Evolutionary conservation across 2,888 invertebrate species (phyloP).

Genomic region (Clusia tigrina): DNA sequence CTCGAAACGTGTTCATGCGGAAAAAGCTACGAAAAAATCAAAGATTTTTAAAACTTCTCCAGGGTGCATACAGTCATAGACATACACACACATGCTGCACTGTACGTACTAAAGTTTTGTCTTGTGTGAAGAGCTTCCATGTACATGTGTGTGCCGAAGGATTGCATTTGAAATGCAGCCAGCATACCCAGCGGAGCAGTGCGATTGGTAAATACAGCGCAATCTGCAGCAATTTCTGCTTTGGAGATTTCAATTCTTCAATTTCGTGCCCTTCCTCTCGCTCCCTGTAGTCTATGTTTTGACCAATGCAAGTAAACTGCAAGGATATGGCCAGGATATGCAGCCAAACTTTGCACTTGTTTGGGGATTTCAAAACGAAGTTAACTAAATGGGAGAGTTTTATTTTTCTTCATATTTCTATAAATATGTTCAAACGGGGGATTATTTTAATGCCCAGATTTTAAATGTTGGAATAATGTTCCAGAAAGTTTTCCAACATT

Average conservation of each 20-base stretch:
- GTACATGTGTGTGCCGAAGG: background rate
- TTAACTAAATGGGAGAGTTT: too few relatives aligned
- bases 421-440: too few relatives aligned
- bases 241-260: background rate
- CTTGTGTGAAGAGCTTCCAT: background rate
- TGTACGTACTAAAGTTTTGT: background rate
- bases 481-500: too few relatives aligned
- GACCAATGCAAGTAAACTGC: background rate
- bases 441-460: too few relatives aligned
- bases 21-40: conserved; percentile 8
- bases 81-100: background rate
- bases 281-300: background rate
- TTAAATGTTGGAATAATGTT: too few relatives aligned
- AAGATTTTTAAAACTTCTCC: conserved; percentile 4
- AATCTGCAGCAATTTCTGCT: conserved; percentile 7
- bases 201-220: conserved; percentile 11
- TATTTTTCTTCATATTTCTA: too few relatives aligned
- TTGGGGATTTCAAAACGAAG: background rate
- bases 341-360: conserved; percentile 1
- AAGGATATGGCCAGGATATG: background rate
- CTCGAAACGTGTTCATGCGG: background rate
- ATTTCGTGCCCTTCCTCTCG: background rate
- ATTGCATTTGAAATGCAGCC: background rate
- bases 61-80: too few relatives aligned
- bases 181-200: conserved; percentile 5